Conservation (phyloP, 2,888 invertebrate genomes). For the Drosophila mayaguana region DNA sequence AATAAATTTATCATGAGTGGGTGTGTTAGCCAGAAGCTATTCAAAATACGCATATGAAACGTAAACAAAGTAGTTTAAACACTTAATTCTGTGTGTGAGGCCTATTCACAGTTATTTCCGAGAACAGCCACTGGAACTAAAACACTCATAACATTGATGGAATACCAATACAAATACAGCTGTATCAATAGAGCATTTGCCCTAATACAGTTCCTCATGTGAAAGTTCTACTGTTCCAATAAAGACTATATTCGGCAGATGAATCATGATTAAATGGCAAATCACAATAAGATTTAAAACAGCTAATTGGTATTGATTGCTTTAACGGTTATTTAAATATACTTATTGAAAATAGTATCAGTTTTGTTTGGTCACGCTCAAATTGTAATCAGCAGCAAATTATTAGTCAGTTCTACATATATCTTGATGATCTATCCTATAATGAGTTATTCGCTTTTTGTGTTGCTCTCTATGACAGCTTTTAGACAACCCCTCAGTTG, state of each 20-base stretch:
- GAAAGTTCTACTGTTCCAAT: not conserved
- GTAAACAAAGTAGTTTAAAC: conserved; percentile 32
- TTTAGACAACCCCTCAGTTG: conserved; percentile 36
- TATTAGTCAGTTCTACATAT: conserved; percentile 40
- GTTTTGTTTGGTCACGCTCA: not conserved
- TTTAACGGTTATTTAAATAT: not conserved
- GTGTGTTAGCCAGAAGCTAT: conserved; percentile 24
- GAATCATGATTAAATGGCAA: not conserved
- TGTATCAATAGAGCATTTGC: conserved; percentile 8
- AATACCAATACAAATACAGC: conserved; percentile 23
- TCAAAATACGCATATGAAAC: not conserved
- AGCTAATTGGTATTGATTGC: not conserved
- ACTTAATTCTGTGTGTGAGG: conserved; percentile 4
- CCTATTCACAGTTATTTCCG: conserved; percentile 3
- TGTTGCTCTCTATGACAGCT: conserved; percentile 25
- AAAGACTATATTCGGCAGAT: not conserved
- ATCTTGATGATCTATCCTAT: conserved; percentile 33
- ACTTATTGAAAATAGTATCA: not conserved
- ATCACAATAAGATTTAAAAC: not conserved
- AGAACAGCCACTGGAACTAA: conserved; percentile 24
- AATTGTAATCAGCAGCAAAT: conserved; percentile 4
- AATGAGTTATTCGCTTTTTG: conserved; percentile 17
- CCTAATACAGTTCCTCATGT: too few relatives aligned
- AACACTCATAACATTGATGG: conserved; percentile 11
- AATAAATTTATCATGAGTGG: conserved; percentile 24